Evolutionary conservation across 1,140 invertebrate species (phyloP).

Genomic region (Archivesica marissinica): DNA sequence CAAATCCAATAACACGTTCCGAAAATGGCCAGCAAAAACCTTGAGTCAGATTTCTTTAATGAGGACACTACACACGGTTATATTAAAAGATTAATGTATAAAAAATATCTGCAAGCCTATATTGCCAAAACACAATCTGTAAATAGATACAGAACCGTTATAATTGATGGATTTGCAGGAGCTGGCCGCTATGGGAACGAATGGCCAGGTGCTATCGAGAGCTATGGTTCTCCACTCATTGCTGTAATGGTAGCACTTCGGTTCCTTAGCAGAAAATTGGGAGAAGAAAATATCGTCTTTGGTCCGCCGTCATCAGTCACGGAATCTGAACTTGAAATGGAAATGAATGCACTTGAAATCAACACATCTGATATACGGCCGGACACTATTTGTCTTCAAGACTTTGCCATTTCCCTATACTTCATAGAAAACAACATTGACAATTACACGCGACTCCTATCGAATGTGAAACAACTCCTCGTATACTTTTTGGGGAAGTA

Average conservation of each 20-base stretch:
- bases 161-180: conserved; percentile 16
- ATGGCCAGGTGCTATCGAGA: conserved; percentile 1
- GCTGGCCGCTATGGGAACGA: conserved; percentile 15
- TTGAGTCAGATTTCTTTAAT: neutral
- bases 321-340: neutral
- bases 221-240: conserved; percentile 19
- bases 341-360: no score
- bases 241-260: conserved; percentile 13
- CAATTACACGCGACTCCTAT: neutral
- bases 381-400: neutral
- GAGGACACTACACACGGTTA: conserved; percentile 10
- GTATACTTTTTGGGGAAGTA: no score
- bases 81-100: conserved; percentile 21
- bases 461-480: neutral
- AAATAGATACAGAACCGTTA: neutral
- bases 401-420: no score
- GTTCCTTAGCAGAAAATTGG: no score
- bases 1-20: no score
- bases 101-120: conserved; percentile 52
- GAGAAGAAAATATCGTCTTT: neutral
- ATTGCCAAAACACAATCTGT: neutral
- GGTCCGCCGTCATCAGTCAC: neutral
- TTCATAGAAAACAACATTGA: neutral
- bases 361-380: neutral
- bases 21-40: conserved; percentile 14